These are phyloP conservation scores for Callospermophilus lateralis DNA, from an alignment of 2,113 vertebrate species.

Conservation along the genomic window DNA sequence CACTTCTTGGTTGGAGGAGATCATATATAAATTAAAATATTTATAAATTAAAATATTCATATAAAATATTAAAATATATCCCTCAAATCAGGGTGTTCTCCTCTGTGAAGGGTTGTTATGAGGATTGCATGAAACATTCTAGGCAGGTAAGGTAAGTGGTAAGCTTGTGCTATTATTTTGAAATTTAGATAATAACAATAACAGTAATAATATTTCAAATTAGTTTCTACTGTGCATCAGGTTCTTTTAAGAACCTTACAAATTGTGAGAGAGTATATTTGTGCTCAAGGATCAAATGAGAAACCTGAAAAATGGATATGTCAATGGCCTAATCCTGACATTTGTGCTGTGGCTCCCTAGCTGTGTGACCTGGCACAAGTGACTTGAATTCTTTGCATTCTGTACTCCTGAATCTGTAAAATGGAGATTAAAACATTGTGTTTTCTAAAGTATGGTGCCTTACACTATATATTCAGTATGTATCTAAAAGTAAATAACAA, in stretches of 20 bases:
- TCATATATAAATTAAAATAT: neutral
- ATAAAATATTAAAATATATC: neutral
- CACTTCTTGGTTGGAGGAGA: neutral
- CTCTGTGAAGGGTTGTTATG: neutral
- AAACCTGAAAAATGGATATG: neutral
- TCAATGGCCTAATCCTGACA: neutral
- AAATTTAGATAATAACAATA: neutral
- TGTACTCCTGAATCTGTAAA: neutral
- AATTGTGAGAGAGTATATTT: neutral
- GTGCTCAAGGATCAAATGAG: neutral
- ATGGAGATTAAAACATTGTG: neutral
- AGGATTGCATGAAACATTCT: neutral
- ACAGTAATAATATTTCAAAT: neutral
- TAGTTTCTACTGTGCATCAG: neutral
- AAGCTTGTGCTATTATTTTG: neutral
- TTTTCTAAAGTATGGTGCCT: neutral
- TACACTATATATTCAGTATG: neutral
- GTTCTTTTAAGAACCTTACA: neutral
- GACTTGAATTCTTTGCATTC: neutral
- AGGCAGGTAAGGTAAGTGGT: neutral
- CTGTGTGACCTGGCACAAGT: neutral
- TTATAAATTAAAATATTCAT: neutral
- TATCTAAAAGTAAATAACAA: conserved; percentile 10
- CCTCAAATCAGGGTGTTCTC: neutral
- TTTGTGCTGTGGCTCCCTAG: neutral